Base-by-base conservation (phyloP, 2,888 invertebrate species). In the Tipula lateralis region DNA sequence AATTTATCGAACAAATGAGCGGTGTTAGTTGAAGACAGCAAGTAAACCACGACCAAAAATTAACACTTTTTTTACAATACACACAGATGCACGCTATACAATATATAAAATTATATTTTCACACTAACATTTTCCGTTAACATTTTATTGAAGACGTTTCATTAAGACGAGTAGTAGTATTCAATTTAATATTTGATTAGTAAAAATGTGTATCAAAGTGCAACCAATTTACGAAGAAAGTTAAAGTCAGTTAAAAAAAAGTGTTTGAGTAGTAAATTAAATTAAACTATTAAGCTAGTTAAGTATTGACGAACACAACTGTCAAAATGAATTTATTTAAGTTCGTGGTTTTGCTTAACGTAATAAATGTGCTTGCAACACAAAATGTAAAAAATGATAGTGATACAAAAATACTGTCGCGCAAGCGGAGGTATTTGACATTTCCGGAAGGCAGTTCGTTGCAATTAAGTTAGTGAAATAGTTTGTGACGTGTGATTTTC, bases 361-460 rank as follows among this genome's bases (percentile, higher is more conserved):
- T 66, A 9, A 66, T 66, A 24, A 66, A 66, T 66, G 66, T 66
- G 66, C 9, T 66, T 19, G 24, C 66, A 66, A 66, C 66, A 24
- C 24, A 66, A 24, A 66, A 82, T 30, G n/a, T 16, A n/a, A 82
- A 82, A 30, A 82, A 82, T 24, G 36, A 44, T 12, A 44, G 44
- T 44, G 81, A 29, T 32, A 85, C 82, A 83, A 86, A 84, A 86
- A 86, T 89, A 85, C 86, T 90, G 85, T 91, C 90, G 13, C 88
- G 92, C 86, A 91, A 89, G 86, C 90, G 90, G 86, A 89, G 92
- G 85, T 91, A 91, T 88, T 88, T 92, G 85, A 87, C 89, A 32
- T 92, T 91, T 88, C 92, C 92, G 32, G 89, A 90, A 87, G 91
- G 91, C 80, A 91, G 91, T 85, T 90, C 90, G 82, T 90, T 90